A percentile compares a stretch with the other conserved stretches of the same genome.
Conservation (phyloP, 2,797 vertebrate species). For the Aphelocoma californica region DNA sequence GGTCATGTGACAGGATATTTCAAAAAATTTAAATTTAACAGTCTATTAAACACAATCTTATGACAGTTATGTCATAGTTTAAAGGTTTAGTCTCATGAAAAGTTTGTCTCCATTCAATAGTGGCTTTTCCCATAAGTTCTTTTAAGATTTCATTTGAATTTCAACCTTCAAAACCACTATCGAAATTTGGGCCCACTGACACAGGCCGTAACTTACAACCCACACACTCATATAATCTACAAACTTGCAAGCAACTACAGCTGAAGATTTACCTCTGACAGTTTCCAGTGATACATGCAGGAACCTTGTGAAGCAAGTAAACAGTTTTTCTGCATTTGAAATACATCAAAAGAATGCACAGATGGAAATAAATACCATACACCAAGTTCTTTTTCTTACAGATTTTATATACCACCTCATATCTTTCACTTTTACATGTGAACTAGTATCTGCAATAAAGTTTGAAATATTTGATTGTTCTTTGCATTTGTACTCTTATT, state of each 20-base stretch:
- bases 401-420: slow-evolving; percentile 17
- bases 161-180: background rate
- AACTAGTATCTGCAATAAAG: slow-evolving; percentile 24
- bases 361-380: slow-evolving; percentile 40
- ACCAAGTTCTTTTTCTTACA: slow-evolving; percentile 10
- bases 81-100: background rate
- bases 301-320: background rate
- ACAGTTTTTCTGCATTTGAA: background rate
- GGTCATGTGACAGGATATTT: background rate
- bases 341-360: background rate
- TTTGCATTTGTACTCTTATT: slow-evolving; percentile 19
- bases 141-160: background rate
- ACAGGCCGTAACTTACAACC: background rate
- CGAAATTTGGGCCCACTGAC: background rate
- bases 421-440: slow-evolving; percentile 31
- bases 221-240: background rate
- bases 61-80: background rate
- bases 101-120: background rate
- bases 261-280: background rate
- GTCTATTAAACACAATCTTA: background rate
- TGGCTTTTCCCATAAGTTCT: background rate
- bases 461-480: slow-evolving; percentile 40
- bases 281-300: background rate
- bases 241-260: background rate
- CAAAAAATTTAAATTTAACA: background rate